A percentile compares a stretch with the other conserved stretches of the same genome.
phyloP scores from a whole-genome alignment of 2,888 invertebrate genomes.

The Tuberolachnus salignus region DNA sequence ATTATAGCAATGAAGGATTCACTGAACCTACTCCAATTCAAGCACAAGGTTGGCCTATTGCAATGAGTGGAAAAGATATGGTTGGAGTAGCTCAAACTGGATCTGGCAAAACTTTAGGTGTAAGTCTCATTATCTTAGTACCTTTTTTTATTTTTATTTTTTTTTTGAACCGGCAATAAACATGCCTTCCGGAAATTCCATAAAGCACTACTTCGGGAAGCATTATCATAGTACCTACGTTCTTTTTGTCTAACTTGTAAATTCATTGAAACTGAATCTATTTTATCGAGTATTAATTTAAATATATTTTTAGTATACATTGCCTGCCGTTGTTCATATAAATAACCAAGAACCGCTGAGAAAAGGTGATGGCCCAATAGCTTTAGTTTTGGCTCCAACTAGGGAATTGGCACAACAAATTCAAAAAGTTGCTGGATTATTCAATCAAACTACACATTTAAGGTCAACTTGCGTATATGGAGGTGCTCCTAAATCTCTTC shows the following conservation, averaged over 20 bases:
- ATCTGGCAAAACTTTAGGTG: slow-evolving; percentile 86
- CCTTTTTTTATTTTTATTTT: too few species aligned
- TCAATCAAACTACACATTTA: slow-evolving; percentile 65
- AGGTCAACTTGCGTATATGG: slow-evolving; percentile 69
- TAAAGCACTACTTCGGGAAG: too few species aligned
- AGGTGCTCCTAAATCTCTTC: slow-evolving; percentile 67
- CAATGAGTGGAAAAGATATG: slow-evolving; percentile 88
- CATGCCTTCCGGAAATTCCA: too few species aligned
- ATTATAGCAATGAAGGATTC: slow-evolving; percentile 75
- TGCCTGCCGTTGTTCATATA: slow-evolving; percentile 94
- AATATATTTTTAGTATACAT: slow-evolving; percentile 68
- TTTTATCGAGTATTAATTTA: too few species aligned
- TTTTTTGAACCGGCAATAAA: too few species aligned
- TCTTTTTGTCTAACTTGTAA: background rate
- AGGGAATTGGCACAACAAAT: slow-evolving; percentile 90
- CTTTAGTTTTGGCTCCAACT: slow-evolving; percentile 86
- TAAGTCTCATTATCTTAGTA: slow-evolving; percentile 61
- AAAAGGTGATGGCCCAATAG: slow-evolving; percentile 92
- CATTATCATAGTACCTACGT: background rate
- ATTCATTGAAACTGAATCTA: too few species aligned
- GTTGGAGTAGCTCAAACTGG: slow-evolving; percentile 96
- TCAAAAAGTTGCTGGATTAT: slow-evolving; percentile 68
- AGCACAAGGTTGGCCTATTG: slow-evolving; percentile 95
- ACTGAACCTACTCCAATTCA: slow-evolving; percentile 92
- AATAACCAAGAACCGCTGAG: slow-evolving; percentile 85